Evolutionary conservation across 2,888 invertebrate genomes (phyloP).

Genomic region (Mesorhabditis spiculigera): DNA sequence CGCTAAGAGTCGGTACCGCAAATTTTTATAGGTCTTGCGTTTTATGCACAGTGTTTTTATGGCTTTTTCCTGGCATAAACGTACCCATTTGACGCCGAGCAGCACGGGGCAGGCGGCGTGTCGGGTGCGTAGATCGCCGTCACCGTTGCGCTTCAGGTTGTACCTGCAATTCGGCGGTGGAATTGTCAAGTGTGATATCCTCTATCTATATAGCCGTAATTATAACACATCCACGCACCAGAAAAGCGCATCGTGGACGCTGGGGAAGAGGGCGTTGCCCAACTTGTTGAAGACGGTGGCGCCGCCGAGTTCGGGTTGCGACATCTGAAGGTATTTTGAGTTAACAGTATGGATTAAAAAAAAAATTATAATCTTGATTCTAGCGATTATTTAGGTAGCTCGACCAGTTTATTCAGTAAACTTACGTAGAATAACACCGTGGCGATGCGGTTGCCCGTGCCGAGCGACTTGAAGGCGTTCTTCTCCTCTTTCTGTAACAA

Average conservation of each 20-base stretch:
- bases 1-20: too few relatives aligned
- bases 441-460: conserved; percentile 93
- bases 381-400: background rate
- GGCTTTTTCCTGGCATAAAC: background rate
- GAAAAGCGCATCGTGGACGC: conserved; percentile 64
- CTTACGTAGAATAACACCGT: conserved; percentile 93
- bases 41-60: too few relatives aligned
- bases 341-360: conserved; percentile 3
- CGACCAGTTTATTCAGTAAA: background rate
- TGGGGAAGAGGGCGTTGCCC: conserved; percentile 79
- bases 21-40: too few relatives aligned
- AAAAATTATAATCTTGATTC: conserved; percentile 10
- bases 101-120: conserved; percentile 97
- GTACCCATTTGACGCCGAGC: conserved; percentile 91
- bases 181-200: too few relatives aligned
- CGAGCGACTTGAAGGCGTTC: conserved; percentile 64
- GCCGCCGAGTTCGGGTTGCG: conserved; percentile 91
- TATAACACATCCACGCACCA: conserved; percentile 65
- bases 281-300: conserved; percentile 92
- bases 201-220: conserved; percentile 30
- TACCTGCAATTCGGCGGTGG: conserved; percentile 58
- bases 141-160: conserved; percentile 72
- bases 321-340: conserved; percentile 73
- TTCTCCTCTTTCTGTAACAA: conserved; percentile 61
- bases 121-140: conserved; percentile 83